Conservation (phyloP, 2,797 vertebrate species). For the Poeciliopsis turneri region DNA sequence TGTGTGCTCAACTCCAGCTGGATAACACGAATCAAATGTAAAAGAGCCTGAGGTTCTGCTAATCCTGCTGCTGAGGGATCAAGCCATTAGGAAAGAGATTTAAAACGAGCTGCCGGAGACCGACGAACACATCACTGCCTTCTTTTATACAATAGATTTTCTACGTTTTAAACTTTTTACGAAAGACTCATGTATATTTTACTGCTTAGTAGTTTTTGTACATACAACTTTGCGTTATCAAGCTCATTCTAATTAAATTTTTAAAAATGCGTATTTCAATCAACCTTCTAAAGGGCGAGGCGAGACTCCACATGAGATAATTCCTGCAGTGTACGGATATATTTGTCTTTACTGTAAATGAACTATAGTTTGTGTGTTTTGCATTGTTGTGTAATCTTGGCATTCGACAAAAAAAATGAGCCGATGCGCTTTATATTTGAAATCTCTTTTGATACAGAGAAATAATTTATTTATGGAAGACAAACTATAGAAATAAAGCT, state of each 20-base stretch:
- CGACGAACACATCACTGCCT: conserved; percentile 89
- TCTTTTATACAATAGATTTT: conserved; percentile 88
- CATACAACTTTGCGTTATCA: conserved; percentile 82
- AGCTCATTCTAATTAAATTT: conserved; percentile 79
- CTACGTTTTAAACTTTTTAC: conserved; percentile 85
- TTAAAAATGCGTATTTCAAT: conserved; percentile 81
- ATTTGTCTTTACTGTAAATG: conserved; percentile 83
- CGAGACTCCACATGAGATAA: conserved; percentile 75
- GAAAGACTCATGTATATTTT: conserved; percentile 87
- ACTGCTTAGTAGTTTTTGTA: conserved; percentile 84
- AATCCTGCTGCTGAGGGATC: conserved; percentile 76
- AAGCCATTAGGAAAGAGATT: conserved; percentile 71
- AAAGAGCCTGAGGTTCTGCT: conserved; percentile 61
- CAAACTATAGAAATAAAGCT: conserved; percentile 80
- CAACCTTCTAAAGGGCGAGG: conserved; percentile 69
- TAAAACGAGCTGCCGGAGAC: conserved; percentile 81
- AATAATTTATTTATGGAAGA: conserved; percentile 90
- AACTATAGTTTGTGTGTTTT: conserved; percentile 58
- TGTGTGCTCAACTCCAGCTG: conserved; percentile 26
- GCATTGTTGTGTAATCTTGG: conserved; percentile 42
- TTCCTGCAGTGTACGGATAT: conserved; percentile 84
- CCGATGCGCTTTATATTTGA: conserved; percentile 78
- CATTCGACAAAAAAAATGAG: conserved; percentile 71
- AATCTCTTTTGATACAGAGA: conserved; percentile 87
- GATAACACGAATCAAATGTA: conserved; percentile 48